A percentile compares a stretch with the other conserved stretches of the same genome.
Conservation (phyloP, 30 jellyfish, hydroid and myxozoan genomes). For the Hydra vulgaris region DNA sequence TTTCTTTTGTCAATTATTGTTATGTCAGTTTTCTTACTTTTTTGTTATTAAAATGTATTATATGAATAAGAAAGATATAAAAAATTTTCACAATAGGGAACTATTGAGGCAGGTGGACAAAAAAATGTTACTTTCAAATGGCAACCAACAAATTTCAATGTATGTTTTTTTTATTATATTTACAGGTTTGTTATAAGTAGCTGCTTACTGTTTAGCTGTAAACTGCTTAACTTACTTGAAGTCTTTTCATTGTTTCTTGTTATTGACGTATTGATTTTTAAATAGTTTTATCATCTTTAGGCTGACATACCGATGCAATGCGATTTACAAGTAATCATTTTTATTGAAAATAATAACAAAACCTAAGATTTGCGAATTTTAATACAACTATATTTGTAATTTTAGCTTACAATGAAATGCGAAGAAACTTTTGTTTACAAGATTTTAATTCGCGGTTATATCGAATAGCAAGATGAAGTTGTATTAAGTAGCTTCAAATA, state of each 20-base stretch:
- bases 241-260: not conserved
- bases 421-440: not conserved
- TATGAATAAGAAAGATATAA: too few species aligned
- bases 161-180: conserved; percentile 14
- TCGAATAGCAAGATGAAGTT: too few species aligned
- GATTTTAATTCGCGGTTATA: not conserved
- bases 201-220: not conserved
- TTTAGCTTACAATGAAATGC: not conserved
- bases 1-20: too few species aligned
- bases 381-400: too few species aligned
- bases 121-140: conserved; percentile 42
- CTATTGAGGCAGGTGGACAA: conserved; percentile 65
- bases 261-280: not conserved
- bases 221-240: not conserved
- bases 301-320: not conserved
- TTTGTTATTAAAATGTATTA: not conserved
- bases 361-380: too few species aligned
- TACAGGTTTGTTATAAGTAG: too few species aligned
- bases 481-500: too few species aligned
- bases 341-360: too few species aligned
- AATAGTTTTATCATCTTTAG: not conserved
- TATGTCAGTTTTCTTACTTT: too few species aligned
- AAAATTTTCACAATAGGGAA: conserved; percentile 38
- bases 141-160: conserved; percentile 55
- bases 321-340: not conserved